Evolutionary conservation across 1,140 invertebrate species (phyloP), one percentile per base, ranked within the genome.

Genomic region (Rhynchophorus ferrugineus): DNA sequence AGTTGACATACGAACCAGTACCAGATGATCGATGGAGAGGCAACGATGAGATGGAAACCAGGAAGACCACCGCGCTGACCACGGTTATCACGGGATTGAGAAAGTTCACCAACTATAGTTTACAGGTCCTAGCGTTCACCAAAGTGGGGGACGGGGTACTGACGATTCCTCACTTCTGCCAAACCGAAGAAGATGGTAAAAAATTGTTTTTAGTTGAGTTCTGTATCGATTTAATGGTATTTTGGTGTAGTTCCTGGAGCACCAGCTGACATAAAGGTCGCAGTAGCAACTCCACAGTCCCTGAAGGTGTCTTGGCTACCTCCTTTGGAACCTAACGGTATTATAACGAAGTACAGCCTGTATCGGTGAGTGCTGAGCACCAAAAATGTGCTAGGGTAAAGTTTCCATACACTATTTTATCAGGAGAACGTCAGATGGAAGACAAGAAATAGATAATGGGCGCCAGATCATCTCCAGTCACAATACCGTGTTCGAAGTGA

Each of bases 31-130:
- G 71, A 20, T 78, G 75, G 73, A 69, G 72, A 47, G 72, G 64
- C 34, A 75, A 73, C 43, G 79, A 82, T 42, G 79, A 81, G 56
- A 78, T 82, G 61, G 79, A 83, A 64, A 79, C 78, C 13, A 72
- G 79, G 5, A 85, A 84, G 66, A 87, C 84, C 1, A 80, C 78
- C 5, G 79, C 79, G 1, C 63, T 84, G 21, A 84, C 79, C 9
- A 79, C 78, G 1, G 79, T 85, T 29, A 69, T 87, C 1, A 81
- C 78, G 0, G 79, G 79, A 1, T 64, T 87, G n/a, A 73, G 78
- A 48, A 87, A 84, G 58, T 91, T 79, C 64, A 87, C 87, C 2
- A 93, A 92, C 71, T 94, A 93, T 69, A 91, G 84, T 61, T 77
- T 93, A 36, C 85, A 89, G 68, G 82, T 92, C 0, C 62, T 89